Evolutionary conservation across 2,113 vertebrate species (phyloP), one percentile per base, ranked within the genome.

Genomic region (Neopipo cinnamomea): DNA sequence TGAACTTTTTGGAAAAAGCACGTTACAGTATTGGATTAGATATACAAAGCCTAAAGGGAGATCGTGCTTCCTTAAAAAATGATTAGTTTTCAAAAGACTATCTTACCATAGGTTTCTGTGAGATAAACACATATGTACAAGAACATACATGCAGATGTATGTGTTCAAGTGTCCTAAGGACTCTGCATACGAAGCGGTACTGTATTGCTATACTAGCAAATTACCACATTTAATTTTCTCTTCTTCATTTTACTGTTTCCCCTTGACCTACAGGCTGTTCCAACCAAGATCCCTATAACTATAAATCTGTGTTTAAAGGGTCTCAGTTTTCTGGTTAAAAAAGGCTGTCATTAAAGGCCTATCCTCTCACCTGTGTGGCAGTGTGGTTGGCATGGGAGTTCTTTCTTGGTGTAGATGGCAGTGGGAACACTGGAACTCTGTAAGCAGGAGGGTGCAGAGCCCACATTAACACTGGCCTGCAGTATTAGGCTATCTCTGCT

Each of bases 361-460:
- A 0, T 79, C 25, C 21, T 42, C 4, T 31, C 22, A 55, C 21
- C 27, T 7, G 24, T 0, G 1, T 37, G 18, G 12, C 31, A 27
- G 11, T 12, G 19, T 27, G 19, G 8, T 47, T 71, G 70, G 27
- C 37, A 9, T 3, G 30, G 0, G 3, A 8, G 33, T 67, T 82
- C 53, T 49, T 63, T 37, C 1, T 4, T 3, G 13, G 18, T 23
- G 7, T 16, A 20, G 0, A 4, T 1, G 5, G 16, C 30, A 13
- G 28, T 19, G 44, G 19, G 61, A 47, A 24, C 6, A 1, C n/a
- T 2, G 20, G 35, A 35, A 12, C 66, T 33, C 21, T 14, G 30
- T 44, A 14, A 14, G 79, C 1, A 2, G 39, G 39, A 25, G 41
- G 14, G 14, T 4, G 2, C 0, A 3, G 21, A 65, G 31, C 35